Conservation (phyloP, 2,113 vertebrate genomes). For the Corythornis madagascariensis region DNA sequence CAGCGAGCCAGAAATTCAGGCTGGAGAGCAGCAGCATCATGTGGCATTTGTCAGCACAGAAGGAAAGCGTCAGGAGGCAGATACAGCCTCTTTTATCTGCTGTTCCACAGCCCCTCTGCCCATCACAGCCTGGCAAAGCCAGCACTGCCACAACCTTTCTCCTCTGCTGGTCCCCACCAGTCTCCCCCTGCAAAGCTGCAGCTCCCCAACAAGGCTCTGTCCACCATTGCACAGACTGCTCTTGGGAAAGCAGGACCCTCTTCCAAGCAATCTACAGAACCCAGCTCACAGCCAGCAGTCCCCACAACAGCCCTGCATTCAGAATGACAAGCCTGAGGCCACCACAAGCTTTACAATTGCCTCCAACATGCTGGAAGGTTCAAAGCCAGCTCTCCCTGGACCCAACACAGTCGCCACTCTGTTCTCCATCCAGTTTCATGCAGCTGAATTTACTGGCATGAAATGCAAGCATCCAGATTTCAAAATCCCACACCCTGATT, state of each 20-base stretch:
- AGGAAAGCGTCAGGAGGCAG: neutral
- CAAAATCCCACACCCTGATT: neutral
- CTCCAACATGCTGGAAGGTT: neutral
- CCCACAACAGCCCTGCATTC: neutral
- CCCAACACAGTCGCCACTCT: neutral
- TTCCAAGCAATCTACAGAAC: neutral
- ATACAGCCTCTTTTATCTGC: neutral
- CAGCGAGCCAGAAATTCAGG: neutral
- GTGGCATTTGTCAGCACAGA: neutral
- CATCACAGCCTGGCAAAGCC: neutral
- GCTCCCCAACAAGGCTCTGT: neutral
- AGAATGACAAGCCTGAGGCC: neutral
- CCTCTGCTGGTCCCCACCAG: fast-evolving
- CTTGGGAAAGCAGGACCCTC: neutral
- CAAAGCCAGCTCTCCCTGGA: neutral
- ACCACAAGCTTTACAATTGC: neutral
- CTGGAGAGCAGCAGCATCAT: neutral
- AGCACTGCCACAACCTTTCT: neutral
- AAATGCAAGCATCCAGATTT: neutral
- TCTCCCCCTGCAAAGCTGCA: neutral
- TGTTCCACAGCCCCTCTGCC: neutral
- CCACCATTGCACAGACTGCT: neutral
- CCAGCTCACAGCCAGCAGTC: neutral
- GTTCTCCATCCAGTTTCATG: neutral
- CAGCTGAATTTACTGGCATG: neutral